Evolutionary conservation across 2,888 invertebrate genomes (phyloP).

Genomic region (Sisyra terminalis): DNA sequence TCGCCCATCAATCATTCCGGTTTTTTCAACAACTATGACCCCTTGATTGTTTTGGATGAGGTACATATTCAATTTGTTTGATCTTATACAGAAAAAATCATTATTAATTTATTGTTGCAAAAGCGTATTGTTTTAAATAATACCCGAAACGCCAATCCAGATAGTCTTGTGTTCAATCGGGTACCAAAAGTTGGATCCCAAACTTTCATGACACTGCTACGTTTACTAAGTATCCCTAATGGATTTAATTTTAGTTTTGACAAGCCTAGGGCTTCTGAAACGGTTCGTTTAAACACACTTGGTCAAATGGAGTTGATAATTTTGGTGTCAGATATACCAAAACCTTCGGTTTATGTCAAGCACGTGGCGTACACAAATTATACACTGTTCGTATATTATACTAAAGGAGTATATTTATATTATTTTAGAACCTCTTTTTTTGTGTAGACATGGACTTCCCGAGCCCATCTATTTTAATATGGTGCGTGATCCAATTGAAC

Average conservation of each 20-base stretch:
- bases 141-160: slow-evolving; percentile 54
- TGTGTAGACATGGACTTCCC: slow-evolving; percentile 52
- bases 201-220: slow-evolving; percentile 74
- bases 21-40: no score
- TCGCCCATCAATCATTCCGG: no score
- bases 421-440: neutral
- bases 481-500: slow-evolving; percentile 78
- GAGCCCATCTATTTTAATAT: slow-evolving; percentile 81
- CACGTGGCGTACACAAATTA: slow-evolving; percentile 86
- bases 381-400: slow-evolving; percentile 42
- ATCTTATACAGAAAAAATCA: no score
- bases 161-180: slow-evolving; percentile 74
- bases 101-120: slow-evolving; percentile 42
- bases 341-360: slow-evolving; percentile 75
- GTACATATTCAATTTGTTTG: no score
- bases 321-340: slow-evolving; percentile 55
- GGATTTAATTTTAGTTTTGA: slow-evolving; percentile 69
- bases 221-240: slow-evolving; percentile 47
- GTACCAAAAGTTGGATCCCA: slow-evolving; percentile 87
- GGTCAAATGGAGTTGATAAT: slow-evolving; percentile 66
- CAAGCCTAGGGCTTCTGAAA: slow-evolving; percentile 74
- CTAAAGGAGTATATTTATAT: neutral
- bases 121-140: slow-evolving; percentile 64
- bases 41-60: no score
- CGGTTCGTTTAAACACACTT: slow-evolving; percentile 63